Conservation (phyloP, 2,888 invertebrate species). For the Eupithecia centaureata region DNA sequence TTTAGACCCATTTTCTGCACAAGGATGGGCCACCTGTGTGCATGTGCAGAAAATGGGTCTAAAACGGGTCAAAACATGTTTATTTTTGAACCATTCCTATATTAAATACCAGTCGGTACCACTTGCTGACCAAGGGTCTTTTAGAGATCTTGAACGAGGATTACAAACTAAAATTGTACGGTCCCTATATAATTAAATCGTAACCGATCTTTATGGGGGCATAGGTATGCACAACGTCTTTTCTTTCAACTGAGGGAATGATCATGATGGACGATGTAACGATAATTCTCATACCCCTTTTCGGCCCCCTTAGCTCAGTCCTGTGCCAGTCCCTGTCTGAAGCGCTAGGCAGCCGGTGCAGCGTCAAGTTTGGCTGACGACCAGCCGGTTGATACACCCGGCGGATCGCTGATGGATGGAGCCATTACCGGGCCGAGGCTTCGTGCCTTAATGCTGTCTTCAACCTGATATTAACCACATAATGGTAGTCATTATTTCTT, state of each 20-base stretch:
- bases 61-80: too few species aligned
- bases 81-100: too few species aligned
- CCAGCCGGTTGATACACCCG: constrained; percentile 13
- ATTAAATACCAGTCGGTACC: too few species aligned
- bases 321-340: background rate
- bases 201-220: too few species aligned
- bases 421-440: constrained; percentile 46
- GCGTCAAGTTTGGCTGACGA: constrained; percentile 19
- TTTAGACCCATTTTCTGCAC: too few species aligned
- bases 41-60: too few species aligned
- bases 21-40: too few species aligned
- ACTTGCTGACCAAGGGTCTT: too few species aligned
- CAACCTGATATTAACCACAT: background rate
- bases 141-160: background rate
- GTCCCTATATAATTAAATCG: too few species aligned
- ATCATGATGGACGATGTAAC: background rate
- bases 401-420: constrained; percentile 44
- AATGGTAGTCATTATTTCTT: too few species aligned
- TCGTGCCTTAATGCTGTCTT: constrained; percentile 28
- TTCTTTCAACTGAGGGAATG: background rate
- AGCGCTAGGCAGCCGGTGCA: constrained; percentile 16
- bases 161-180: background rate
- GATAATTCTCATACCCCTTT: background rate
- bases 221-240: background rate
- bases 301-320: background rate